Conservation (phyloP, 2,113 vertebrate genomes). For the Lonchura striata region DNA sequence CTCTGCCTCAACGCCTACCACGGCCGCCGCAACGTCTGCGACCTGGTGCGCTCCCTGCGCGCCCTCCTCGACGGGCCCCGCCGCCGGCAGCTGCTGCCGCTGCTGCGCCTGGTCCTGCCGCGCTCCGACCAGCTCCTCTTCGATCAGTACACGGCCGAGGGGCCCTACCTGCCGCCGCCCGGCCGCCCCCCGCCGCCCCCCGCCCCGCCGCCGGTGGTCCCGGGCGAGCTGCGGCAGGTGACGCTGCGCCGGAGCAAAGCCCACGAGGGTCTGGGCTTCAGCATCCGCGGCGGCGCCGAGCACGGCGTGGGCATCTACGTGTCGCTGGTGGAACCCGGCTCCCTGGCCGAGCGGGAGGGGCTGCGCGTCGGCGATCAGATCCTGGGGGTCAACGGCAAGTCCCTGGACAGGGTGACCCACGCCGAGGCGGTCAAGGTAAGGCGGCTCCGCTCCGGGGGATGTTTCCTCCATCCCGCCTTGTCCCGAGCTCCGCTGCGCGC, state of each 20-base stretch:
- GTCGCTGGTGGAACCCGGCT: slow-evolving; percentile 93
- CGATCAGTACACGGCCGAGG: slow-evolving; percentile 95
- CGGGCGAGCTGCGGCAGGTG: slow-evolving; percentile 85
- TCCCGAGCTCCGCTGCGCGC: background rate
- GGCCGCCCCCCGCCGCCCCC: slow-evolving; percentile 60
- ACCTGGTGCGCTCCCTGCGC: slow-evolving; percentile 91
- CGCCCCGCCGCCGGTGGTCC: background rate
- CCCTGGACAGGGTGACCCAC: slow-evolving; percentile 89
- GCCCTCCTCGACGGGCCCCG: slow-evolving; percentile 89
- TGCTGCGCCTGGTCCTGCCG: slow-evolving; percentile 93
- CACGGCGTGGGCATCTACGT: slow-evolving; percentile 97
- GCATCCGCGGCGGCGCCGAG: slow-evolving; percentile 95
- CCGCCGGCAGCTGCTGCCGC: slow-evolving; percentile 91
- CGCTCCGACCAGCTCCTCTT: slow-evolving; percentile 96
- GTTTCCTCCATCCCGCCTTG: background rate
- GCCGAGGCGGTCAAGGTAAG: slow-evolving; percentile 93
- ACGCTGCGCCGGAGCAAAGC: slow-evolving; percentile 88
- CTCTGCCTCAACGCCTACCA: slow-evolving; percentile 96
- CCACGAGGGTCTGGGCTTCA: slow-evolving; percentile 94
- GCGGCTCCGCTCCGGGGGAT: background rate
- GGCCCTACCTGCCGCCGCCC: slow-evolving; percentile 82
- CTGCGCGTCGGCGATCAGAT: slow-evolving; percentile 93
- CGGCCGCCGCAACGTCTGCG: slow-evolving; percentile 93
- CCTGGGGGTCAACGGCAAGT: slow-evolving; percentile 91
- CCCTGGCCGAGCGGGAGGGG: slow-evolving; percentile 91